A percentile compares a stretch with the other conserved stretches of the same genome.
These are phyloP conservation scores for Plestiodon gilberti DNA, from an alignment of 2,113 vertebrate species.

Conservation along the genomic window DNA sequence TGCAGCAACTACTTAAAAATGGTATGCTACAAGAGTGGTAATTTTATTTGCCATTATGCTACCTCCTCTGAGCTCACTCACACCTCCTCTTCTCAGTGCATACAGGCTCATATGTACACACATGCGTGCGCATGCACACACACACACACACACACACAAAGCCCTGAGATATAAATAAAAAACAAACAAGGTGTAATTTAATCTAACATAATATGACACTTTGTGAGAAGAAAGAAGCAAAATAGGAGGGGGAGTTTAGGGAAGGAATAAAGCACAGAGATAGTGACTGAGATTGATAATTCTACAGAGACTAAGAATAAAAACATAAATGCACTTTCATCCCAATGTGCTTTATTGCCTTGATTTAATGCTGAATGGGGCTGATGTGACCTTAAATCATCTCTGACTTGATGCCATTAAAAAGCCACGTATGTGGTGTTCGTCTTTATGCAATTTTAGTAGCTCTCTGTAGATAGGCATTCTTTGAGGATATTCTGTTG, in stretches of 20 bases:
- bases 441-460: conserved; percentile 42
- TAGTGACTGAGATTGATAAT: conserved; percentile 54
- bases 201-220: conserved; percentile 6
- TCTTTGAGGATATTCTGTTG: conserved; percentile 35
- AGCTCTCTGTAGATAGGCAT: conserved; percentile 47
- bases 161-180: conserved; percentile 13
- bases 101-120: neutral
- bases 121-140: neutral
- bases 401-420: conserved; percentile 30
- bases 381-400: conserved; percentile 52
- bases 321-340: conserved; percentile 58
- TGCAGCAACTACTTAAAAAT: conserved; percentile 16
- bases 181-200: conserved; percentile 33
- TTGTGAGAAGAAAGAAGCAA: neutral
- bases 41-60: conserved; percentile 1
- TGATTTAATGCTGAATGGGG: conserved; percentile 50
- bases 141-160: too few relatives aligned
- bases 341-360: conserved; percentile 47
- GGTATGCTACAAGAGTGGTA: conserved; percentile 4
- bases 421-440: conserved; percentile 44
- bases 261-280: conserved; percentile 18
- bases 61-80: neutral
- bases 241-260: neutral
- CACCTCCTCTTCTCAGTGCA: neutral
- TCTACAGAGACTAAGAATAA: conserved; percentile 57